Percentiles rank a stretch among this genome's conserved stretches.
These are phyloP conservation scores for Oscheius sp. DNA, from an alignment of 1,140 invertebrate species.

Conservation along the genomic window DNA sequence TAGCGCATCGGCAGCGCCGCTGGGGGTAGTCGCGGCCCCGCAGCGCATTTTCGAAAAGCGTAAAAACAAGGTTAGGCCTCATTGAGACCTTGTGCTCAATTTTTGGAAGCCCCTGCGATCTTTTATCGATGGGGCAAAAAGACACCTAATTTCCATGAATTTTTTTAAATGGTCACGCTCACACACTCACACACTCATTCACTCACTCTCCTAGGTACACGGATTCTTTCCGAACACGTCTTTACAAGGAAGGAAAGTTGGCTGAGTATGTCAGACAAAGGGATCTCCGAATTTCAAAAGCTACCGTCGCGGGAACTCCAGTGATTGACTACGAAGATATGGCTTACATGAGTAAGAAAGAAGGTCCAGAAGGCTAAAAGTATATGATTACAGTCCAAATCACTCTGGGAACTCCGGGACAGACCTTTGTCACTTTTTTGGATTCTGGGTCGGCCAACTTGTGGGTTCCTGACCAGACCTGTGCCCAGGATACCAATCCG, in stretches of 20 bases:
- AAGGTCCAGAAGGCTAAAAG: no score
- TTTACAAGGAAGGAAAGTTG: conserved; percentile 17
- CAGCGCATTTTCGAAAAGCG: no score
- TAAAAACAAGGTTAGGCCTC: no score
- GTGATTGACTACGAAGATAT: conserved; percentile 34
- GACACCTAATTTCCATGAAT: no score
- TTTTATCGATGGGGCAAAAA: no score
- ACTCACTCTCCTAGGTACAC: no score
- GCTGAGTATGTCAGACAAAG: conserved; percentile 18
- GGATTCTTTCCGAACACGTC: neutral
- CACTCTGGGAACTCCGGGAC: conserved; percentile 26
- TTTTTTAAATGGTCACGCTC: no score
- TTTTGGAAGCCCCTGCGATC: no score
- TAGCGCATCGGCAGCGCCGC: no score
- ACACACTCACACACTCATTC: no score
- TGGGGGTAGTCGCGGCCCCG: no score
- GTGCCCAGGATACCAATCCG: neutral
- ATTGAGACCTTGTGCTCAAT: no score
- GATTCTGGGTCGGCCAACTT: conserved; percentile 24
- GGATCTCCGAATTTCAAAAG: neutral
- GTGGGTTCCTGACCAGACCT: conserved; percentile 17
- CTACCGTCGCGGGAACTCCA: neutral
- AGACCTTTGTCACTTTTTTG: conserved; percentile 26
- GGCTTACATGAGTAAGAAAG: conserved; percentile 24
- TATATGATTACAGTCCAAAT: conserved; percentile 26